These are phyloP conservation scores for Hydropsyche tenuis DNA, from an alignment of 1,140 invertebrate species.

Conservation along the genomic window DNA sequence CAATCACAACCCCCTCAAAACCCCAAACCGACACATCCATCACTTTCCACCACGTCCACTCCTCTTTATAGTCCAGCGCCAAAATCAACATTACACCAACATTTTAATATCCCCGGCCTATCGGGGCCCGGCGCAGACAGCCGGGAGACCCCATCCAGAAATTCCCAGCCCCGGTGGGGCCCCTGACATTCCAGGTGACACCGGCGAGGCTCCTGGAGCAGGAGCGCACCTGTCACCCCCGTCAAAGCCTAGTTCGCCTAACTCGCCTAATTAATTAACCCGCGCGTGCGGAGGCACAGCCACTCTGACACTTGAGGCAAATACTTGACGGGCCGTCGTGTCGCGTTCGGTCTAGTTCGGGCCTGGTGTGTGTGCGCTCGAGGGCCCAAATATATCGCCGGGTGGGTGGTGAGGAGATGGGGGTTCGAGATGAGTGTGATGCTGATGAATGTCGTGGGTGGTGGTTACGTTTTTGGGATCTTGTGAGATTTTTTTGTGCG, in stretches of 20 bases:
- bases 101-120: constrained; percentile 6
- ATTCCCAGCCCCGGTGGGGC: too few relatives aligned
- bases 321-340: constrained; percentile 8
- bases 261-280: constrained; percentile 37
- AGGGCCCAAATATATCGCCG: too few relatives aligned
- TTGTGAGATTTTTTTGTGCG: too few relatives aligned
- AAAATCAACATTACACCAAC: constrained; percentile 7
- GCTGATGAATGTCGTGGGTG: too few relatives aligned
- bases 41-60: too few relatives aligned
- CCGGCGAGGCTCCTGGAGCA: not conserved
- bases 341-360: not conserved
- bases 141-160: not conserved
- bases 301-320: constrained; percentile 19
- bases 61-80: not conserved
- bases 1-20: too few relatives aligned
- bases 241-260: constrained; percentile 39
- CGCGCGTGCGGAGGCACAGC: not conserved
- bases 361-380: too few relatives aligned
- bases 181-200: constrained; percentile 40
- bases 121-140: not conserved
- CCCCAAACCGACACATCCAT: too few relatives aligned
- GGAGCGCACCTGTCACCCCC: constrained; percentile 29
- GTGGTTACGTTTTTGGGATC: too few relatives aligned
- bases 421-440: too few relatives aligned
- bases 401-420: too few relatives aligned